Percentiles rank a stretch among this genome's conserved stretches.
phyloP scores from a whole-genome alignment of 53 echinoderm and acorn worm species.

The Zoroaster sp. region DNA sequence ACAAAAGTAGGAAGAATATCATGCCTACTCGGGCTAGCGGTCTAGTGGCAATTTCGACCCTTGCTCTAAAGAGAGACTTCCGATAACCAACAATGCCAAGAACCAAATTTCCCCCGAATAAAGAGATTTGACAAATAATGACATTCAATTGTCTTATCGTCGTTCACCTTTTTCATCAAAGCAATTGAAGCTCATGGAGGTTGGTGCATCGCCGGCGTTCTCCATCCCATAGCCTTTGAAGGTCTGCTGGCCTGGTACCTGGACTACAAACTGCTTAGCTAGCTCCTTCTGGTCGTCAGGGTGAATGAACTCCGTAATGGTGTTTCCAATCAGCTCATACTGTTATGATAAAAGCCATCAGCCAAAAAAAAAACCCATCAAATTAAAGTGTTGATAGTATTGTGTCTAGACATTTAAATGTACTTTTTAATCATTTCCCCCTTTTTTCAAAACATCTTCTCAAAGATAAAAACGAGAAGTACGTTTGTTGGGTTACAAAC shows the following conservation, averaged over 20 bases:
- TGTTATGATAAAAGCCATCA: constrained; percentile 27
- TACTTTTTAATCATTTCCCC: no score
- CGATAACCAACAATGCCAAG: not conserved
- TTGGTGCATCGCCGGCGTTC: constrained; percentile 76
- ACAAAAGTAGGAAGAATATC: no score
- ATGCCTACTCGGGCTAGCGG: not conserved
- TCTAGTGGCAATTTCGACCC: no score
- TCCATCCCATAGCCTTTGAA: constrained; percentile 94
- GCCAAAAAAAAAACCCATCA: not conserved
- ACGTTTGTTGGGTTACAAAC: no score
- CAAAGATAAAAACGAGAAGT: no score
- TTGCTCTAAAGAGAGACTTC: no score
- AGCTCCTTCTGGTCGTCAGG: constrained; percentile 96
- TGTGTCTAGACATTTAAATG: not conserved
- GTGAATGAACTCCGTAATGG: constrained; percentile 95
- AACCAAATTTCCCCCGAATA: not conserved
- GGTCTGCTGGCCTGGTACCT: constrained; percentile 92
- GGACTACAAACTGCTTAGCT: constrained; percentile 97
- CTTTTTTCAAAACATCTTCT: no score
- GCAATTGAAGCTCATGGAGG: constrained; percentile 90
- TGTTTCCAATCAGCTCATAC: constrained; percentile 97
- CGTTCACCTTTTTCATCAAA: constrained; percentile 76
- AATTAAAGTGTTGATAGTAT: not conserved
- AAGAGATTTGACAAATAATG: not conserved
- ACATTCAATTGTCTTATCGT: no score